phyloP scores from a whole-genome alignment of 1,140 invertebrate genomes.

The Samia ricini region DNA sequence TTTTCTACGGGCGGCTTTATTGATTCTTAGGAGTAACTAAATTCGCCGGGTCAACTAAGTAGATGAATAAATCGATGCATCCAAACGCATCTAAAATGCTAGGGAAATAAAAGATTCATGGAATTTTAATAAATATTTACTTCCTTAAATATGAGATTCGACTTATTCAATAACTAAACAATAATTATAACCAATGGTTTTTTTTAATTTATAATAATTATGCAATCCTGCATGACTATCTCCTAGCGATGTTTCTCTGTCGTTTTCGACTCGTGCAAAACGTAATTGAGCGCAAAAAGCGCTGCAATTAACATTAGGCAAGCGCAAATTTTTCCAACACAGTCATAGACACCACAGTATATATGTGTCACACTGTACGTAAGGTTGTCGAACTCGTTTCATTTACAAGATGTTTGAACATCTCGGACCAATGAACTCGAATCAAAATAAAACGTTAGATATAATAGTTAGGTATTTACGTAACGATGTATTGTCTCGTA shows the following conservation, averaged over 20 bases:
- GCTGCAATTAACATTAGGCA: neutral
- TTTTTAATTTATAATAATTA: too few species aligned
- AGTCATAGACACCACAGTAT: neutral
- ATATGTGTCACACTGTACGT: slow-evolving; percentile 6
- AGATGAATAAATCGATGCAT: too few species aligned
- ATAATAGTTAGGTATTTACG: slow-evolving; percentile 4
- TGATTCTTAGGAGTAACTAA: too few species aligned
- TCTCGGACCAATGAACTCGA: slow-evolving; percentile 38
- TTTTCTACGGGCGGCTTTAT: too few species aligned
- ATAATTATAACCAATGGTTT: too few species aligned
- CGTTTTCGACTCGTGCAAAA: neutral
- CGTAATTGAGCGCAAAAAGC: neutral
- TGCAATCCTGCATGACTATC: neutral
- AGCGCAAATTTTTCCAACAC: slow-evolving; percentile 13
- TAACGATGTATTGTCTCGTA: slow-evolving; percentile 1
- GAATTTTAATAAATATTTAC: too few species aligned
- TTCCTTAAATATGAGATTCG: too few species aligned
- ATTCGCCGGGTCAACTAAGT: too few species aligned
- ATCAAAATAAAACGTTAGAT: slow-evolving; percentile 12
- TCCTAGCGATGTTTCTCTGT: neutral
- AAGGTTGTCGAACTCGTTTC: slow-evolving; percentile 29
- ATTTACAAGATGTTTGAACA: slow-evolving; percentile 11
- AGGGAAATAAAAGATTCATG: too few species aligned
- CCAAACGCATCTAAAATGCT: too few species aligned
- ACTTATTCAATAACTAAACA: too few species aligned